A percentile compares a stretch with the other conserved stretches of the same genome.
These are phyloP conservation scores for Cephalopachus bancanus DNA, from an alignment of 2,797 vertebrate genomes.

Conservation along the genomic window DNA sequence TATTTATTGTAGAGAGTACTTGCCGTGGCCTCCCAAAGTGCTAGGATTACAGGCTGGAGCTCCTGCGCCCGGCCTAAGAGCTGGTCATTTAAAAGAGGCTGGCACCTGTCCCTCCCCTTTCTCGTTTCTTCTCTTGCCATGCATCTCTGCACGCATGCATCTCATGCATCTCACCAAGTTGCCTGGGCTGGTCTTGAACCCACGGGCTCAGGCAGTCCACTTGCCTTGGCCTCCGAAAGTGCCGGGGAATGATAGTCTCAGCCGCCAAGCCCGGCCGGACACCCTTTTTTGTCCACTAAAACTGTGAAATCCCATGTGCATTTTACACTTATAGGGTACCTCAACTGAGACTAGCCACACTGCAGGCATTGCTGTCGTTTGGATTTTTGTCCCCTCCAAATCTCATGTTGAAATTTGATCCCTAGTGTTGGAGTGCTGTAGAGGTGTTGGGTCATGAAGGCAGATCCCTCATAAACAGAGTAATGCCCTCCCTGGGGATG, in stretches of 20 bases:
- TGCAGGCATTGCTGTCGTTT: background rate
- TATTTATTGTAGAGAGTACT: too few species aligned
- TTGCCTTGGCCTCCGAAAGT: too few species aligned
- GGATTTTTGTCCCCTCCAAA: background rate
- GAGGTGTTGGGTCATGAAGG: background rate
- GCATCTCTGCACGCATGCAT: background rate
- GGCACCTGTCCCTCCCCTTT: background rate
- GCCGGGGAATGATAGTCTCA: too few species aligned
- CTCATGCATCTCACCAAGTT: too few species aligned
- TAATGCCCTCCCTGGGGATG: background rate
- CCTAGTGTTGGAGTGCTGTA: background rate
- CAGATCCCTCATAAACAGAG: background rate
- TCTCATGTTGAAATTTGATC: background rate
- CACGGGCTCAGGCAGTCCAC: too few species aligned
- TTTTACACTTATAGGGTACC: background rate
- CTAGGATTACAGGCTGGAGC: too few species aligned
- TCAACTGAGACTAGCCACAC: background rate
- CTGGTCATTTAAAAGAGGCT: background rate
- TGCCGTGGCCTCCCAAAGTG: too few species aligned
- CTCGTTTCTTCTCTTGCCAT: background rate
- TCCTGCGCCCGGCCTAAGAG: background rate
- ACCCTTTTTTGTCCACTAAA: background rate
- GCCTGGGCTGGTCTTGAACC: too few species aligned
- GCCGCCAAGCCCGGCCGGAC: too few species aligned
- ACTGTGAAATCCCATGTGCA: background rate